Percentiles rank a stretch among this genome's conserved stretches.
Conservation (phyloP, 30 jellyfish, hydroid and myxozoan species). For the Cassiopea andromeda region DNA sequence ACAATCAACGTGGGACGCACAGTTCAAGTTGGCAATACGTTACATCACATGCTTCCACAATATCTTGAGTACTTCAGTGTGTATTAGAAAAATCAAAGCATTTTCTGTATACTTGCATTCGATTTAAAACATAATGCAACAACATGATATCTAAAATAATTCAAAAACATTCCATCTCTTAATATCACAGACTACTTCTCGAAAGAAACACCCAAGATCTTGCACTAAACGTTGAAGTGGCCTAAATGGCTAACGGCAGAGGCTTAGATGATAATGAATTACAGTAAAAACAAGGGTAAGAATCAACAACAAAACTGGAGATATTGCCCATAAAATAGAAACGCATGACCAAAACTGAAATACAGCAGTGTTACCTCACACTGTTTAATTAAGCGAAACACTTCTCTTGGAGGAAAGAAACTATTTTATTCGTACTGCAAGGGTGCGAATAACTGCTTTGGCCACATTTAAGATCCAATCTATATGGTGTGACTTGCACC, state of each 20-base stretch:
- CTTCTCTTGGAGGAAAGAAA: not conserved
- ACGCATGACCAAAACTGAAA: not conserved
- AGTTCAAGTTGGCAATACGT: not conserved
- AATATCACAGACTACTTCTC: not conserved
- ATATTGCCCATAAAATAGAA: not conserved
- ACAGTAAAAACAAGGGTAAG: too few species aligned
- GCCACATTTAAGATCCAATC: not conserved
- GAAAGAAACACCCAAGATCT: slow-evolving; percentile 5
- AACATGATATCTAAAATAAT: too few species aligned
- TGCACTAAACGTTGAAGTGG: not conserved
- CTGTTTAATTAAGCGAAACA: not conserved
- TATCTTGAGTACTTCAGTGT: not conserved
- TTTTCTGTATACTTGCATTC: not conserved
- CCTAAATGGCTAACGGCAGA: not conserved
- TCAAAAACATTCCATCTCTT: not conserved
- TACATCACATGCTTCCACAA: not conserved
- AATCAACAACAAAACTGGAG: too few species aligned
- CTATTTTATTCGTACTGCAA: too few species aligned
- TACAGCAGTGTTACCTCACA: not conserved
- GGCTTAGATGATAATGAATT: not conserved
- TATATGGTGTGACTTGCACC: not conserved
- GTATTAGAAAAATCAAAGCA: not conserved
- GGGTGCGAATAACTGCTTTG: not conserved
- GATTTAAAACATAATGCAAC: too few species aligned
- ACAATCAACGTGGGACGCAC: not conserved